Evolutionary conservation across 2,113 vertebrate species (phyloP), one percentile per base, ranked within the genome.

Genomic region (Brachionichthys hirsutus): DNA sequence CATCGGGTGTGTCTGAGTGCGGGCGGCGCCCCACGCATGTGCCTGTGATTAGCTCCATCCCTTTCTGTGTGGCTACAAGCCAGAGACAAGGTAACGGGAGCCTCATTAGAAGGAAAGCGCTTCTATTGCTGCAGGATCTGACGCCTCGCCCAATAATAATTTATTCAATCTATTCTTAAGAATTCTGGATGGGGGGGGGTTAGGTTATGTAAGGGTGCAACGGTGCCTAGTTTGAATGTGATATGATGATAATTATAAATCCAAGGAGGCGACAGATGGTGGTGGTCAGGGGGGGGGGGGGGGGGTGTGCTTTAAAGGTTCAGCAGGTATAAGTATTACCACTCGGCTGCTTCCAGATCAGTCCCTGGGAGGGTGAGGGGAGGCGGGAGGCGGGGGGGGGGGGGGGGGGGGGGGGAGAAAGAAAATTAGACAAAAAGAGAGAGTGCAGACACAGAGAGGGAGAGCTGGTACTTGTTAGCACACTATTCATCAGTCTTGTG

Each of bases 381-480:
- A 9, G 45, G 9, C 5, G 11, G 12, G 6, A 12, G 30, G n/a
- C n/a, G n/a, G n/a, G n/a, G n/a, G 20, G 16, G 6, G 18, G 30
- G 3, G 8, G 6, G 7, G 0, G 3, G 9, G 45, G 9, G 8
- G 11, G 12, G 6, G 11, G 30, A 22, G 54, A 60, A 75, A 50
- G 12, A 64, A 62, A 66, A 20, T 44, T 52, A 66, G 69, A 65
- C 66, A 64, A 79, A 67, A 73, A 65, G 83, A 88, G 87, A 86
- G 84, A 85, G 82, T 66, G 77, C 81, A 85, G 84, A 81, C 75
- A 50, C 75, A 22, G 62, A 68, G 13, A 62, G 65, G 53, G 67
- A 82, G 83, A 85, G 84, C 85, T 89, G 88, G 80, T 86, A 80
- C 82, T 85, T 49, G 76, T 88, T 89, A 89, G 69, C 82, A 79